Conservation (phyloP, 2,888 invertebrate genomes). For the Parnassius smintheus region DNA sequence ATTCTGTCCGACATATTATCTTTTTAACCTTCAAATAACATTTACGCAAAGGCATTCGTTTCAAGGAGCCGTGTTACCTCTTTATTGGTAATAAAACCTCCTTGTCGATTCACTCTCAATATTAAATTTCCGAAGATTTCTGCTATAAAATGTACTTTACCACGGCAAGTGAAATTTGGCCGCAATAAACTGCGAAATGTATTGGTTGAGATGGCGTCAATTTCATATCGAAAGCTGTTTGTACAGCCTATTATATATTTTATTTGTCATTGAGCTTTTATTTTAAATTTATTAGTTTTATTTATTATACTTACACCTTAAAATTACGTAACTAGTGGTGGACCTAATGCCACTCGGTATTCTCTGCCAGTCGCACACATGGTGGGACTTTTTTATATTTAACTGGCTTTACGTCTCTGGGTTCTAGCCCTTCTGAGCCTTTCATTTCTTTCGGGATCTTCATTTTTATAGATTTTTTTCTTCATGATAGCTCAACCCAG, state of each 20-base stretch:
- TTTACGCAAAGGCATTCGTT: background rate
- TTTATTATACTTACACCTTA: too few species aligned
- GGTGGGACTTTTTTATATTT: too few species aligned
- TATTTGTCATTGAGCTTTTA: constrained; percentile 4
- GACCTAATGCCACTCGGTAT: too few species aligned
- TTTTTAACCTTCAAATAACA: constrained; percentile 8
- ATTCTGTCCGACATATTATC: constrained; percentile 8
- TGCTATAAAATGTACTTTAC: constrained; percentile 9
- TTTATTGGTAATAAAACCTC: constrained; percentile 19
- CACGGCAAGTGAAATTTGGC: constrained; percentile 7
- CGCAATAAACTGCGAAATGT: constrained; percentile 10
- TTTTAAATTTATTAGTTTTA: too few species aligned
- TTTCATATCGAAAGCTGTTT: constrained; percentile 5
- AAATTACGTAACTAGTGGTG: too few species aligned
- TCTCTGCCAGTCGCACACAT: too few species aligned
- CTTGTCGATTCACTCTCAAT: background rate
- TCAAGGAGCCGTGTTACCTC: constrained; percentile 1
- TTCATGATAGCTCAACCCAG: too few species aligned
- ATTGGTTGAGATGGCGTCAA: constrained; percentile 4
- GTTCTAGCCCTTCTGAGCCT: too few species aligned
- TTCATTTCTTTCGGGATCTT: too few species aligned
- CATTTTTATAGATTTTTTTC: too few species aligned
- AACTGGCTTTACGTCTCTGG: too few species aligned
- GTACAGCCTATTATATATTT: constrained; percentile 4
- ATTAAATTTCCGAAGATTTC: constrained; percentile 2